Evolutionary conservation across 2,797 vertebrate species (phyloP).

Genomic region (Monodelphis domestica): DNA sequence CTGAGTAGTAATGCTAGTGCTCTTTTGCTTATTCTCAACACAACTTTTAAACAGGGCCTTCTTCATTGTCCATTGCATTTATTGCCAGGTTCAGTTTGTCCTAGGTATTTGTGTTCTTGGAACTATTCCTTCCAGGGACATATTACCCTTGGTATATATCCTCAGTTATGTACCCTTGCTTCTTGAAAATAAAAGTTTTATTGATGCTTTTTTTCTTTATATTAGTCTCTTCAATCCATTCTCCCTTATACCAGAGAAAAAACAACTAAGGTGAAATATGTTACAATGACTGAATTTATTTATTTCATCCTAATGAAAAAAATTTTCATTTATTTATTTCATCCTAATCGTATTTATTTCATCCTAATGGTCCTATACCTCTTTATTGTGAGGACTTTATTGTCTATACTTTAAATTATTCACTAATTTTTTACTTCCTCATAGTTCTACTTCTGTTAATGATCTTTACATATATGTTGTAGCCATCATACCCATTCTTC

Average conservation of each 20-base stretch:
- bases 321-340: no score
- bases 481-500: neutral
- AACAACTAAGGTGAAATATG: neutral
- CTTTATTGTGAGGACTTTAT: neutral
- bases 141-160: neutral
- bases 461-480: neutral
- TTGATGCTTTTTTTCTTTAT: neutral
- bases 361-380: neutral
- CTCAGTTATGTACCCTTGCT: neutral
- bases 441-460: neutral
- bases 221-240: neutral
- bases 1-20: neutral
- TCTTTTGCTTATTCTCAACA: neutral
- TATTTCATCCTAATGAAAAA: neutral
- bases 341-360: neutral
- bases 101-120: neutral
- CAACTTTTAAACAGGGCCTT: neutral
- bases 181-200: neutral
- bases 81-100: neutral
- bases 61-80: neutral
- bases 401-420: neutral
- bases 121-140: neutral
- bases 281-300: neutral
- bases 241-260: neutral
- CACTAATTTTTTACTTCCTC: neutral